Base-by-base conservation (phyloP, 2,797 vertebrate genomes). In the Cirrhinus molitorella region DNA sequence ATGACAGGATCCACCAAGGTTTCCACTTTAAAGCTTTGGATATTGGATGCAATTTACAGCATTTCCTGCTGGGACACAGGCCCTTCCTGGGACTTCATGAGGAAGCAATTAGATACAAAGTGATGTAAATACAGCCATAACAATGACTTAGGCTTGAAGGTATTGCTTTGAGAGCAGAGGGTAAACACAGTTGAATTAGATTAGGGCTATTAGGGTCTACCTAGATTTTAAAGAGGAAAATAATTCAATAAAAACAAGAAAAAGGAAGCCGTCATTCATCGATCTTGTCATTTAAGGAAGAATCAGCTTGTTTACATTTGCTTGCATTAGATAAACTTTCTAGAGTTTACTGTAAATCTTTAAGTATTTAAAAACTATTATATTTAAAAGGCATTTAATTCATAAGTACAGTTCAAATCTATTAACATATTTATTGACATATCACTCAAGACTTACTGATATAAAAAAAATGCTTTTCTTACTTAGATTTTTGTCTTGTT, bases 41-140 rank as follows among this genome's bases (percentile, higher is more conserved):
- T 89, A 90, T 87, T 68, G 78, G 68, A 75, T 86, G 83, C 78
- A 89, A 86, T 88, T 85, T 37, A 77, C 84, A 47, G 40, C 74
- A 83, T 83, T 87, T 91, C 88, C 87, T 89, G 87, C 43, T 88
- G 87, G 87, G 88, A 90, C 80, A 79, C 37, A 51, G 73, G 57
- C 45, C 67, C 78, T 87, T 87, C 86, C 86, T 87, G 83, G 57
- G 63, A 82, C 73, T 87, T 91, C 75, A 63, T 70, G 57, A 84
- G 89, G 84, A 88, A 89, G 90, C 82, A 90, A 91, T 91, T 89
- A 90, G 79, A 91, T 76, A 81, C 86, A 80, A 87, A 88, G 88
- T 84, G 83, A 91, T 89, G 84, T 78, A 86, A 84, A 89, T 88
- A 88, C 79, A 72, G 72, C 81, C 72, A 83, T 75, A 83, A 83